These are phyloP conservation scores for Bruchidius siliquastri DNA, from an alignment of 2,888 invertebrate genomes.

Conservation along the genomic window DNA sequence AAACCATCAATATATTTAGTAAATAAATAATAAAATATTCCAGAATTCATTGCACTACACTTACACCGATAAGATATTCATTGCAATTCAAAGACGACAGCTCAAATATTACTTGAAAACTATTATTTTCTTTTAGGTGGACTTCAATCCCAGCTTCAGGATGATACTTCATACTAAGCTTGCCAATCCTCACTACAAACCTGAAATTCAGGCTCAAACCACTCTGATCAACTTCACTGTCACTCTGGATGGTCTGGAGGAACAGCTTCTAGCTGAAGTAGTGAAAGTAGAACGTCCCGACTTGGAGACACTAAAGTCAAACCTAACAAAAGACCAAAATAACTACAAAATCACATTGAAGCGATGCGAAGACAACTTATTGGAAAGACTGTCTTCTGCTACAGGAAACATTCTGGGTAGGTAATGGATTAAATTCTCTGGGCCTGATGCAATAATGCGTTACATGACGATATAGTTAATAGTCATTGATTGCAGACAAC, in stretches of 20 bases:
- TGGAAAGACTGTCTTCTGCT: constrained; percentile 82
- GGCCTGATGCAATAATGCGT: no score
- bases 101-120: no score
- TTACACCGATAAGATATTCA: no score
- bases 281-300: constrained; percentile 91
- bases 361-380: constrained; percentile 81
- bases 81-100: no score
- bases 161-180: constrained; percentile 88
- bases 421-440: constrained; percentile 35
- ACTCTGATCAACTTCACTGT: constrained; percentile 95
- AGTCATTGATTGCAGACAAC: no score
- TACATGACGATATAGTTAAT: no score
- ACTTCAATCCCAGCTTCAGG: constrained; percentile 76
- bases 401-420: constrained; percentile 79
- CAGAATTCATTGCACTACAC: no score
- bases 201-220: constrained; percentile 94
- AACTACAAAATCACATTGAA: constrained; percentile 91
- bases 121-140: constrained; percentile 49
- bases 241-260: constrained; percentile 86
- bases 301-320: constrained; percentile 74
- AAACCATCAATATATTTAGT: no score
- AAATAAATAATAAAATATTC: no score
- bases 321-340: constrained; percentile 87
- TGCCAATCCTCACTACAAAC: constrained; percentile 94
- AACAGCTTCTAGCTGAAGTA: constrained; percentile 88